Base-by-base conservation (phyloP, 1,140 invertebrate genomes). In the Plutomurus gul region DNA sequence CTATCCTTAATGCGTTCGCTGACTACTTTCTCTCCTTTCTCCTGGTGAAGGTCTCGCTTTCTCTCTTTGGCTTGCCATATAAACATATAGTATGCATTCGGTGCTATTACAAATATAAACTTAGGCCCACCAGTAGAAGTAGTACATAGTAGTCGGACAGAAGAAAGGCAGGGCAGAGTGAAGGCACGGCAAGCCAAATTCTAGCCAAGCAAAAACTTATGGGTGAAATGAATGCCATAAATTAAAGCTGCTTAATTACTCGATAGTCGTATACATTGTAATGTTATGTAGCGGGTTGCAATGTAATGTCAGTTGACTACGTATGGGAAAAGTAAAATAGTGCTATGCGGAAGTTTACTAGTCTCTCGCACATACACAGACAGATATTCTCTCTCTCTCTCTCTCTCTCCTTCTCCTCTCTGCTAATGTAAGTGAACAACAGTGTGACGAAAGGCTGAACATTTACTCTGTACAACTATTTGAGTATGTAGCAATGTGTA, bases 201-300 rank as follows among this genome's bases (percentile, higher is more conserved):
- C 70, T 25, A n/a, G 30, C 27, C 33, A 6, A 0, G 65, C 36
- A 13, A 72, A 72, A 72, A 72, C 70, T 72, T 72, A 72, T 72
- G 70, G 70, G 72, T 37, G 60, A 79, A 79, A 79, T 79, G 72
- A 79, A 79, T 49, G 72, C 60, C 40, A 79, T 79, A 79, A 79
- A 79, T 79, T 79, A 79, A 43, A 75, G 20, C 27, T 75, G 72
- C 49, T 79, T 79, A 79, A 79, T 75, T 79, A 79, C 72, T 73
- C 65, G 37, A 56, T 73, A 43, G 40, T 49, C 65, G 11, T 56
- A 1, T 56, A 39, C 18, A 39, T 71, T 71, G 16, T 60, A 22
- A 16, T 16, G n/a, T 22, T 51, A 5, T 51, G 51, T 30, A 71
- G 40, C 25, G 70, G 36, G 40, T 13, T 72, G 70, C 36, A 72